phyloP scores from a whole-genome alignment of 2,888 invertebrate species.

The Fragum fragum region DNA sequence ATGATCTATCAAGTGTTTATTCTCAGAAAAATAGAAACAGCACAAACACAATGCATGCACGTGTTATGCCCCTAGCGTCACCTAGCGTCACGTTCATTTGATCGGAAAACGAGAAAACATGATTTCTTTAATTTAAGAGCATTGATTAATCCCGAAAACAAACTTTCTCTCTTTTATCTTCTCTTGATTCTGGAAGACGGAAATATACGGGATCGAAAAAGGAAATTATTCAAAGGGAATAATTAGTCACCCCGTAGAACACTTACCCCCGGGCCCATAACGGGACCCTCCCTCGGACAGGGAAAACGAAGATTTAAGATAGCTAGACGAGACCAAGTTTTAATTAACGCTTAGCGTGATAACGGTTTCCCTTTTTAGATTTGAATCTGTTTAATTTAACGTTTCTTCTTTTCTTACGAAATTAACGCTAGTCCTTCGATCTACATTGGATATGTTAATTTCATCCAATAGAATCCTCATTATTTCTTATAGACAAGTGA shows the following conservation, averaged over 20 bases:
- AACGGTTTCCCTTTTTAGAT: neutral
- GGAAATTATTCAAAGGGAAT: constrained; percentile 17
- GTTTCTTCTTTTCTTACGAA: too few species aligned
- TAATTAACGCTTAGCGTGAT: constrained; percentile 2
- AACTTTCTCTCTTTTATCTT: constrained; percentile 17
- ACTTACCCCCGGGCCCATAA: constrained; percentile 23
- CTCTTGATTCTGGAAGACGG: neutral
- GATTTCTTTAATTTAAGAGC: constrained; percentile 33
- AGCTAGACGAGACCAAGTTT: neutral
- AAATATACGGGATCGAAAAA: constrained; percentile 19
- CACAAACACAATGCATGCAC: constrained; percentile 11
- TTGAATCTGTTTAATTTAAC: neutral
- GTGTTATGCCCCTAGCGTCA: constrained; percentile 18
- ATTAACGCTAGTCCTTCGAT: too few species aligned
- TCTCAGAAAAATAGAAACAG: neutral
- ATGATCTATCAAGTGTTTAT: constrained; percentile 6
- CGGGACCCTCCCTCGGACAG: constrained; percentile 15
- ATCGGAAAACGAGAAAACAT: constrained; percentile 8
- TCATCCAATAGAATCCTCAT: too few species aligned
- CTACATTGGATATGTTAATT: too few species aligned
- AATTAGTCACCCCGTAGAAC: constrained; percentile 20
- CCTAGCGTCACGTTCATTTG: neutral
- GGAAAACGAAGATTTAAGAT: neutral
- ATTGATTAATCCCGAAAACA: constrained; percentile 13
- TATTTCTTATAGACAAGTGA: too few species aligned